Conservation (phyloP, 2,888 invertebrate genomes). For the Agriopis leucophaearia region DNA sequence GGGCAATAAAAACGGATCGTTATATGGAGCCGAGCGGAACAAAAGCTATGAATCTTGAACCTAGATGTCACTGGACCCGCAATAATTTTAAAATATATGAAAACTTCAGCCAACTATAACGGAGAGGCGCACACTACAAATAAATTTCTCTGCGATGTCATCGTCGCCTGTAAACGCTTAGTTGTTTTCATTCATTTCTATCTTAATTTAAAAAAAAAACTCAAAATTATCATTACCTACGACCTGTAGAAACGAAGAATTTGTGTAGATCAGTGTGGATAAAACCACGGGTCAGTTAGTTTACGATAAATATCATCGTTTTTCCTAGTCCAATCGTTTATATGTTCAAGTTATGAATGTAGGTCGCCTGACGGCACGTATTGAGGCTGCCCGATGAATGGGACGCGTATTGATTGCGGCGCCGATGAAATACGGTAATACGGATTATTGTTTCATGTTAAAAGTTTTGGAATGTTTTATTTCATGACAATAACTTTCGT, state of each 20-base stretch:
- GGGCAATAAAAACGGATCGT: conserved; percentile 30
- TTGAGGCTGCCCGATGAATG: conserved; percentile 38
- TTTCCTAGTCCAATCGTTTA: background rate
- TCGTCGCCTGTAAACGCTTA: no score
- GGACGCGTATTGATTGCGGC: conserved; percentile 38
- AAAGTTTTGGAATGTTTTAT: background rate
- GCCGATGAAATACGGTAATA: conserved; percentile 19
- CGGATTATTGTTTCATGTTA: conserved; percentile 5
- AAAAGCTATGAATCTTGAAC: conserved; percentile 29
- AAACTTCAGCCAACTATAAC: background rate
- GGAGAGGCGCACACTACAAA: background rate
- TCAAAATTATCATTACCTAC: no score
- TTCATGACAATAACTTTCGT: background rate
- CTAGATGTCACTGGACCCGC: conserved; percentile 6
- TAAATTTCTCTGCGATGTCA: background rate
- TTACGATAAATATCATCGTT: background rate
- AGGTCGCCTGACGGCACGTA: conserved; percentile 36
- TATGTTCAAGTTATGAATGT: conserved; percentile 25
- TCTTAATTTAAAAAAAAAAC: no score
- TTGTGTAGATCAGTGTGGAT: background rate
- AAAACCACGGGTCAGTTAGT: background rate
- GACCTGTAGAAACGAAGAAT: no score
- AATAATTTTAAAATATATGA: conserved; percentile 3
- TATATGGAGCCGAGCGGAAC: conserved; percentile 27
- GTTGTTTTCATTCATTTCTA: no score